phyloP scores from a whole-genome alignment of 2,888 invertebrate genomes.

The Molanna angustata region DNA sequence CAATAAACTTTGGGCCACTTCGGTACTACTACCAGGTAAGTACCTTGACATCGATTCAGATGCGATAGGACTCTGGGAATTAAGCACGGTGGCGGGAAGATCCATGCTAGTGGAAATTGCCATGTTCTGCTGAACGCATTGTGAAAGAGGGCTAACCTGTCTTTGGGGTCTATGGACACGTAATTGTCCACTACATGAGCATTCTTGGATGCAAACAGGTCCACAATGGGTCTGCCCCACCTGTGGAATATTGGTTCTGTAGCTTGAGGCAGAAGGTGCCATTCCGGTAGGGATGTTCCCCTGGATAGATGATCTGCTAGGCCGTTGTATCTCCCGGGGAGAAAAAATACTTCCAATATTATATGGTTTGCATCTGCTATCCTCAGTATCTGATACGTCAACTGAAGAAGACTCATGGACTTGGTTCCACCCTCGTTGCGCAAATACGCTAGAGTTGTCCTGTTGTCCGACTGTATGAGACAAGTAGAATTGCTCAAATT shows the following conservation, averaged over 20 bases:
- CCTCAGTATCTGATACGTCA: background rate
- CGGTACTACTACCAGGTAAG: slow-evolving; percentile 35
- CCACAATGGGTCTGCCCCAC: slow-evolving; percentile 22
- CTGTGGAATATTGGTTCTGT: slow-evolving; percentile 10
- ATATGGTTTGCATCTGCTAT: background rate
- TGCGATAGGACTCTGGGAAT: slow-evolving; percentile 33
- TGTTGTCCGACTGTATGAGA: slow-evolving; percentile 33
- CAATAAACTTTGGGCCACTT: slow-evolving; percentile 35
- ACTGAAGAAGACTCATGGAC: slow-evolving; percentile 1
- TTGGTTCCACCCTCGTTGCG: slow-evolving; percentile 19
- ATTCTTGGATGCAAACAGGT: slow-evolving; percentile 17
- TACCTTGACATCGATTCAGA: slow-evolving; percentile 31
- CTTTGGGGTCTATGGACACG: slow-evolving; percentile 15
- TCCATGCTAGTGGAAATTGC: slow-evolving; percentile 33
- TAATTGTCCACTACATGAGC: slow-evolving; percentile 14
- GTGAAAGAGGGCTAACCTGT: slow-evolving; percentile 23
- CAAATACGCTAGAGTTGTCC: slow-evolving; percentile 32
- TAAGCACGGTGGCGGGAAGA: slow-evolving; percentile 37
- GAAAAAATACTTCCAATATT: slow-evolving; percentile 6
- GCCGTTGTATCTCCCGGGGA: slow-evolving; percentile 21
- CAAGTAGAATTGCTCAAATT: slow-evolving; percentile 12
- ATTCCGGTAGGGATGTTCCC: slow-evolving; percentile 11
- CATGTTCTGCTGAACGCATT: slow-evolving; percentile 35
- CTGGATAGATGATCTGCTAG: slow-evolving; percentile 20
- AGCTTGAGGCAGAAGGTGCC: slow-evolving; percentile 9